A percentile compares a stretch with the other conserved stretches of the same genome.
Evolutionary conservation across 2,888 invertebrate species (phyloP).

Genomic region (Lumbricus terrestris): DNA sequence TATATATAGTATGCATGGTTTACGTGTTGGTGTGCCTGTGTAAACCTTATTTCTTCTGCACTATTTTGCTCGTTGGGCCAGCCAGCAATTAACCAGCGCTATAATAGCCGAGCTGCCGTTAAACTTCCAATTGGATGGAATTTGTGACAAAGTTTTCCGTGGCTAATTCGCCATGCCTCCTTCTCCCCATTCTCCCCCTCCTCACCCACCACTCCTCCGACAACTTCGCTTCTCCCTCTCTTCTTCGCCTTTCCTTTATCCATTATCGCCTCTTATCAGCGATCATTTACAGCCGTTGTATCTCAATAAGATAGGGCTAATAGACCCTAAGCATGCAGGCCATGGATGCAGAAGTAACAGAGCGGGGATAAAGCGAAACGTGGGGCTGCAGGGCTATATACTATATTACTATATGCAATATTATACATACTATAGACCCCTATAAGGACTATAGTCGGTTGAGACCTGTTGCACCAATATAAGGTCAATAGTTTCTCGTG

Average conservation of each 20-base stretch:
- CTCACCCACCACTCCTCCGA: no score
- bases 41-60: no score
- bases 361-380: no score
- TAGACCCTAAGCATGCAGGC: background rate
- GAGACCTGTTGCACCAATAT: no score
- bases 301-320: background rate
- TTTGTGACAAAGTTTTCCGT: background rate
- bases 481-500: background rate
- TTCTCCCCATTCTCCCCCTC: no score
- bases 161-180: background rate
- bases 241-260: background rate
- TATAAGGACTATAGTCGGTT: no score
- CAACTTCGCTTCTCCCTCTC: background rate
- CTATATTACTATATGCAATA: no score
- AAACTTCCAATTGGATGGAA: background rate
- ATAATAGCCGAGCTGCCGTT: background rate
- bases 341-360: background rate
- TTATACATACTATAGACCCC: no score
- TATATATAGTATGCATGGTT: no score
- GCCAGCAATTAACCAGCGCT: no score
- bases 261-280: background rate
- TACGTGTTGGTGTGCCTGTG: background rate
- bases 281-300: slow-evolving; percentile 3
- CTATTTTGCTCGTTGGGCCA: no score
- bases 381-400: no score